phyloP scores from a whole-genome alignment of 2,797 vertebrate species.

The Podarcis lilfordi region DNA sequence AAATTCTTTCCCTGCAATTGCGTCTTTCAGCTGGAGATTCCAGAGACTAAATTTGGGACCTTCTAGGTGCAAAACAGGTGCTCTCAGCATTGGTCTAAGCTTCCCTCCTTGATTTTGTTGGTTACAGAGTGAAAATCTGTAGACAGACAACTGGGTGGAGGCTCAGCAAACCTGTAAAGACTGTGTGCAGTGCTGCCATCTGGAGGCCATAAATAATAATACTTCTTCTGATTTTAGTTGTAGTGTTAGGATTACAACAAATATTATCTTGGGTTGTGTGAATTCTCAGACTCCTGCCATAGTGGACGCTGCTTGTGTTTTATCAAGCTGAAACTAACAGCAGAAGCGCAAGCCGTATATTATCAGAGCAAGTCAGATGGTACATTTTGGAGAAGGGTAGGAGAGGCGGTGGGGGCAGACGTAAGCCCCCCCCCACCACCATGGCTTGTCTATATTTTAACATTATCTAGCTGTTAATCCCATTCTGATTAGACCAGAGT shows the following conservation, averaged over 20 bases:
- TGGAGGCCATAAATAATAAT: not conserved
- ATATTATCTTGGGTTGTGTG: not conserved
- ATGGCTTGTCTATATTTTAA: no score
- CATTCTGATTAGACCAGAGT: no score
- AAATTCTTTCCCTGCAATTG: not conserved
- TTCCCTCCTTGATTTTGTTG: not conserved
- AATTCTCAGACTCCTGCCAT: not conserved
- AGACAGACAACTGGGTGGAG: no score
- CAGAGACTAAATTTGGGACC: no score
- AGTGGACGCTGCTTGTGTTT: not conserved
- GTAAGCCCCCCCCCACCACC: no score
- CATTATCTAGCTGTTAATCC: no score
- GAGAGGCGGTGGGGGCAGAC: not conserved
- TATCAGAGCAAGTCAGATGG: not conserved
- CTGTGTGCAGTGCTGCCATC: not conserved
- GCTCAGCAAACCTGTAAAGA: not conserved
- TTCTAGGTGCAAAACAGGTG: no score
- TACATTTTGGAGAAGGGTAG: not conserved
- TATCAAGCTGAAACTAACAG: not conserved
- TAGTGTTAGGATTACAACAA: no score
- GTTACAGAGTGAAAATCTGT: not conserved
- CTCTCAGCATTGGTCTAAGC: no score
- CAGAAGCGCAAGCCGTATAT: not conserved
- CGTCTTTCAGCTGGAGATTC: no score
- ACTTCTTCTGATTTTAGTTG: no score